Base-by-base conservation (phyloP, 1,140 invertebrate genomes). In the Rhagoletis zephyria region DNA sequence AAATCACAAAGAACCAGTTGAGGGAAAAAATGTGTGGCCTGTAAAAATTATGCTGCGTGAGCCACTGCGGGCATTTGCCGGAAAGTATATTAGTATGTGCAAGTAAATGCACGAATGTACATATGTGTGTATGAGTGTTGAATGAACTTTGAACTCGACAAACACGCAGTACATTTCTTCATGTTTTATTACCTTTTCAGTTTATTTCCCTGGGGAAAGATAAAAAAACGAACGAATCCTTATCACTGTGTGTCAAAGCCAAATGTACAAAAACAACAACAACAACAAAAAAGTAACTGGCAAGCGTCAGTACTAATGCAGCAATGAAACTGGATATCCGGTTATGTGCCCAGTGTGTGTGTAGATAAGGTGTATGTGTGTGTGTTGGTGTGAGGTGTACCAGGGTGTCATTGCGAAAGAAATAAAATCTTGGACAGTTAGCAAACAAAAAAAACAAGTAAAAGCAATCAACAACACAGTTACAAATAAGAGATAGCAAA, bases 141-240 rank as follows among this genome's bases (percentile, higher is more conserved):
- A 30, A 10, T 56, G 45, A 81, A 81, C 51, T 59, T 56, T 81
- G n/a, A 14, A 81, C 45, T 81, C 10, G 3, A 19, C 74, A n/a
- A 81, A n/a, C 16, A 30, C 42, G 59, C 14, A 85, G 59, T 61
- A 85, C n/a, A 85, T 85, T 85, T 85, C 60, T 63, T 85, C 85
- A 85, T 87, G 90, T 91, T 91, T 91, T 91, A 91, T 91, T 91
- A 91, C 91, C 91, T 91, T 91, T 91, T 91, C 91, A 91, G 90
- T 91, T 91, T 91, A 91, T 91, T 91, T 91, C 91, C 91, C 91
- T 89, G 90, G 91, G 91, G 91, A 88, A 87, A 91, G 91, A 91
- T 91, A 91, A 91, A 30, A 91, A 91, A 91, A 91, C 91, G 91
- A 91, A 91, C 91, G 91, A 91, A 91, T 91, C 91, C 91, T 91